Base-by-base conservation (phyloP, 2,797 vertebrate species). In the Lithobates pipiens region DNA sequence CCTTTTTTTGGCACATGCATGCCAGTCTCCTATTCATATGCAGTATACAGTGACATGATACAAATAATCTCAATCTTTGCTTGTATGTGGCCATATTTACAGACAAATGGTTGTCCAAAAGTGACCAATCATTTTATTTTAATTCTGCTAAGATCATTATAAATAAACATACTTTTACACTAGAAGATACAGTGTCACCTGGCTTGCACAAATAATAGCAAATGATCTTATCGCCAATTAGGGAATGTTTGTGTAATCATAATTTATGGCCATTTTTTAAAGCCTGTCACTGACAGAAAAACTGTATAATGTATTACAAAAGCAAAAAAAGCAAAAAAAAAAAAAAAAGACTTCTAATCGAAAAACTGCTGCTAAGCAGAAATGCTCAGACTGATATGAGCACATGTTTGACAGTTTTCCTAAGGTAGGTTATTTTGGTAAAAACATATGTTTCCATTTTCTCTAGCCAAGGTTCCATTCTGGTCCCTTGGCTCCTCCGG, bases 391-490 rank as follows among this genome's bases (percentile, higher is more conserved):
- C 91, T 95, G 94, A 95, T 91, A 91, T 91, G 93, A 90, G 86
- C 91, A 90, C 85, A n/a, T 89, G 89, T 95, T 91, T 94, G 93
- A 94, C 93, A 94, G 95, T 90, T 95, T 94, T 97, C 95, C 95
- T 96, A 97, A 98, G 97, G 97, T 98, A 97, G 96, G 96, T 97
- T 97, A 96, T 97, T 96, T 96, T 96, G 96, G 95, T 96, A 95
- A 97, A 98, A 98, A 97, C 97, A 97, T 97, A 96, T 98, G 97
- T 97, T 97, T 97, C 96, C 95, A 97, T 97, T 97, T 97, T 96
- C 97, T 96, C 96, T 95, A 90, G 94, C 94, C 95, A 91, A 90
- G 95, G 93, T 95, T 97, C 95, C 95, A 95, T 95, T 92, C 91
- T 93, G 93, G 95, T 98, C 96, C 96, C 95, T 94, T 93, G 94